phyloP scores from a whole-genome alignment of 2,797 vertebrate species.

The Ficedula albicollis region DNA sequence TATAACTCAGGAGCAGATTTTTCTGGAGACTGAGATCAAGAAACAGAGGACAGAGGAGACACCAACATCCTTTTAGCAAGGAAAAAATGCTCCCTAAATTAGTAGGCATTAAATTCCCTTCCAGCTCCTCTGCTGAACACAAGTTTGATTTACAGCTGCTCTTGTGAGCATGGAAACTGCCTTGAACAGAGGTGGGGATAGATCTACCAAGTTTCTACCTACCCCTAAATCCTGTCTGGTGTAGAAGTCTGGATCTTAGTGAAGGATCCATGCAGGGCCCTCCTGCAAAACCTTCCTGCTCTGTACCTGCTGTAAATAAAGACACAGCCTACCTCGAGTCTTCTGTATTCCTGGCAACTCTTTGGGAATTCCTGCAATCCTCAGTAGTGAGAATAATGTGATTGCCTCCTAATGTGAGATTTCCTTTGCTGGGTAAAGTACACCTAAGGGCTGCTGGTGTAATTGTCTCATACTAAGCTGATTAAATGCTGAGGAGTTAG shows the following conservation, averaged over 20 bases:
- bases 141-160: neutral
- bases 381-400: constrained; percentile 65
- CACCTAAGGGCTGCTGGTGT: constrained; percentile 71
- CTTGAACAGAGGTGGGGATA: neutral
- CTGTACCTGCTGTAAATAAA: neutral
- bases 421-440: constrained; percentile 47
- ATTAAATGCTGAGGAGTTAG: constrained; percentile 71
- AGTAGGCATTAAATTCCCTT: neutral
- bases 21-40: neutral
- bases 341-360: neutral
- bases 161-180: neutral
- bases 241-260: neutral
- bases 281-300: neutral
- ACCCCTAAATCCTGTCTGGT: neutral
- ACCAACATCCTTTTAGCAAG: neutral
- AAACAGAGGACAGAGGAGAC: neutral
- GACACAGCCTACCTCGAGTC: neutral
- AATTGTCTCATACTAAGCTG: constrained; percentile 73
- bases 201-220: neutral
- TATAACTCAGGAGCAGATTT: neutral
- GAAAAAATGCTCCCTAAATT: neutral
- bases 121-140: neutral
- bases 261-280: neutral
- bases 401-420: constrained; percentile 61
- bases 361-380: constrained; percentile 32